Evolutionary conservation across 64 coral and sea anemone species (phyloP), one percentile per base, ranked within the genome.

Genomic region (Actinia equina): DNA sequence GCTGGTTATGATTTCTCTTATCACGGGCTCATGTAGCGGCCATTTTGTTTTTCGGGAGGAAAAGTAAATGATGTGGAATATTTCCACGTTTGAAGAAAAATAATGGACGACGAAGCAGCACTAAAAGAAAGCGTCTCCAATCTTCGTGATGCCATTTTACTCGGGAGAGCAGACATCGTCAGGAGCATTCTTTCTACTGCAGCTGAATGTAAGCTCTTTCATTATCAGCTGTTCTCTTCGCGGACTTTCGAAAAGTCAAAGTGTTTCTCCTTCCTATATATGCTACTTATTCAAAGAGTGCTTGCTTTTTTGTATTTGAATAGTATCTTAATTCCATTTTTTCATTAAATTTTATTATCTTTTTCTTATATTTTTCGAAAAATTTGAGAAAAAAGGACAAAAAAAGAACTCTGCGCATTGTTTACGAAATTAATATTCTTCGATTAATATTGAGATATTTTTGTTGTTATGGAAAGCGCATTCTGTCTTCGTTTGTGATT

Each of bases 161-260:
- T 99, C 37, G 87, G 93, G 55, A 89, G 97, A 87, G 91, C 97
- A 70, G 97, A 99, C 52, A 99, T 99, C 37, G 69, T 99, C 15
- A 80, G 97, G 17, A 93, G 97, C 41, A 99, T 99, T 46, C 79
- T 99, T 2, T 95, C 97, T 19, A 99, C 97, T 2, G 97, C 97
- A 16, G 97, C 97, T 1, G 93, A 99, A 43, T 95, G 97, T 99
- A 99, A 93, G 97, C 64, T 30, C 55, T 77, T 11, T 54, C 22
- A 7, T 22, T 23, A 4, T 65, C 62, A 65, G 62, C 62, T 65
- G 62, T 11, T 65, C 62, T 57, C 13, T 65, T 37, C 30, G 60
- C 20, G 22, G 62, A 20, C 6, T 65, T 65, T 65, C 62, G 10
- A 8, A 23, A 25, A 23, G 7, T 65, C n/a, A 65, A 65, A 65